Evolutionary conservation across 2,797 vertebrate species (phyloP), one percentile per base, ranked within the genome.

Genomic region (Synaphobranchus kaupii): DNA sequence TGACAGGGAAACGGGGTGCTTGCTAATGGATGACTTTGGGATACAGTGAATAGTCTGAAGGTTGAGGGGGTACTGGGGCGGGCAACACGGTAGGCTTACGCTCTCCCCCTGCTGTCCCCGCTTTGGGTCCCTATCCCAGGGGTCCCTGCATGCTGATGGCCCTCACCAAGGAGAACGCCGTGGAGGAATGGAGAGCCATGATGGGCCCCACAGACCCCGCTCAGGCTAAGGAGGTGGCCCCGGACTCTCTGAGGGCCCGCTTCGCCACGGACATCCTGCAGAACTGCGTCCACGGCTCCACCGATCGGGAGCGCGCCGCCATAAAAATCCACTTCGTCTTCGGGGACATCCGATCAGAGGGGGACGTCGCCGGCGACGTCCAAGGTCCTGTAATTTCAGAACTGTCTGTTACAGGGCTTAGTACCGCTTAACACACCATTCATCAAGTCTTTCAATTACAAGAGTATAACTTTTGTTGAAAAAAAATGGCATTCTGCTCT

Each of bases 211-310:
- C 91, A 0, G 96, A 99, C 90, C 98, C 97, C 8, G 87, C 91
- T 10, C 90, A 94, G 90, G 98, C 98, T 17, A 97, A 92, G 90
- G 84, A 90, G 15, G 90, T 56, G 0, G 94, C 89, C 66, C 97
- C 98, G 3, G 66, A 92, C 31, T 98, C 96, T 48, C 91, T 99
- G 88, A 95, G 97, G 90, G 98, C 97, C 80, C 95, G 90, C 52
- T 98, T 97, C 89, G 97, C 97, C 88, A 90, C 91, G 0, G 93
- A 94, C 90, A 86, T 97, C 91, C 95, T 98, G 89, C 94, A 92
- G 87, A 99, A 99, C 90, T 94, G 94, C 0, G 96, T 98, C 82
- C 98, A 99, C 0, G 98, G 97, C 58, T 93, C 98, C 78, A 97
- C 97, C 86, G 94, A n/a, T 68, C 0, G 0, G 88, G 87, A 93